Conservation (phyloP, 1,140 invertebrate genomes). For the Trichomalopsis sarcophagae region DNA sequence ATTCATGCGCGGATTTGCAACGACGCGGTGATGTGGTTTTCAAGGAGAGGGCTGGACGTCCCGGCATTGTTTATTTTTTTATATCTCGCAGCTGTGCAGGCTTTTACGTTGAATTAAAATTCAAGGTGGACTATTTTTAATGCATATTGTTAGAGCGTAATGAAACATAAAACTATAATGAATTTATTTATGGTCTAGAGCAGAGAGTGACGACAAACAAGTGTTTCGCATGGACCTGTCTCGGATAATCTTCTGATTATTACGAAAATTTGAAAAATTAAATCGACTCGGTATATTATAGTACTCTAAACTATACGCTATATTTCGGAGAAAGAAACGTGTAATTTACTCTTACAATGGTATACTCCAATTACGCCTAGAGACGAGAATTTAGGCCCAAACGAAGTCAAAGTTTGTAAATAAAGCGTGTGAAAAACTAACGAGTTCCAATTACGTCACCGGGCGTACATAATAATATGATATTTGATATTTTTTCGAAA, state of each 20-base stretch:
- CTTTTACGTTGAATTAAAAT: neutral
- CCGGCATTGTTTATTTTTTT: neutral
- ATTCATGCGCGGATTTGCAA: neutral
- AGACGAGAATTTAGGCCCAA: neutral
- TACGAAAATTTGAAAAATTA: neutral
- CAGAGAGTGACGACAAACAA: neutral
- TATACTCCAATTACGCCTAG: constrained; percentile 10
- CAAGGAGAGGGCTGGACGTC: neutral
- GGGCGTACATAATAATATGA: constrained; percentile 5
- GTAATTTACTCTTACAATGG: constrained; percentile 36
- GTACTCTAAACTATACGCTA: neutral
- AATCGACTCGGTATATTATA: neutral
- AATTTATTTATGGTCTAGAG: neutral
- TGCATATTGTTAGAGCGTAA: neutral
- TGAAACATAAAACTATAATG: neutral
- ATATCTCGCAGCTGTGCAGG: neutral
- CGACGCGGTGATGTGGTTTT: neutral
- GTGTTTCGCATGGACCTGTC: neutral
- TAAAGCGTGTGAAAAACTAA: constrained; percentile 46
- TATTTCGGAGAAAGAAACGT: constrained; percentile 9
- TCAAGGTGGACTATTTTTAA: neutral
- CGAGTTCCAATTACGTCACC: constrained; percentile 8
- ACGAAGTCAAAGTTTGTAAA: constrained; percentile 15
- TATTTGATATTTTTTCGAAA: constrained; percentile 4
- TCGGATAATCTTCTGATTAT: neutral